Percentiles rank a stretch among this genome's conserved stretches.
Evolutionary conservation across 2,797 vertebrate species (phyloP).

Genomic region (Ataeniobius toweri): DNA sequence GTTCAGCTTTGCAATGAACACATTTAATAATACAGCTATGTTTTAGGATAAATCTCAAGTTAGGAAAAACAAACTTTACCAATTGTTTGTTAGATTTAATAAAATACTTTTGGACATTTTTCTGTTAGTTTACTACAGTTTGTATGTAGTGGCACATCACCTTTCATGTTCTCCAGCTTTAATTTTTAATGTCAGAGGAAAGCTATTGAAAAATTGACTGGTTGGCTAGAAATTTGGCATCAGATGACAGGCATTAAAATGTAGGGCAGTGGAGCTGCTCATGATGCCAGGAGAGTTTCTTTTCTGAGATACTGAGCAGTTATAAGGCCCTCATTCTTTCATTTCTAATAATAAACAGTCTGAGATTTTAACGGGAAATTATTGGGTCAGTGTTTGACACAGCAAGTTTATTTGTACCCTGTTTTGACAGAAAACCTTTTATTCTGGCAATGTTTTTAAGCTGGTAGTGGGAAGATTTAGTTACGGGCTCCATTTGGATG

Average conservation of each 20-base stretch:
- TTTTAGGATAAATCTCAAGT: constrained; percentile 9
- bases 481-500: too few species aligned
- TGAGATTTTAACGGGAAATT: constrained; percentile 2
- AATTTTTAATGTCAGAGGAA: constrained; percentile 33
- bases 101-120: neutral
- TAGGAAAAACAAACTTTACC: neutral
- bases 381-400: neutral
- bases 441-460: too few species aligned
- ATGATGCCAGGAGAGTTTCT: constrained; percentile 22
- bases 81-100: constrained; percentile 28
- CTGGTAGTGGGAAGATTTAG: too few species aligned
- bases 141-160: constrained; percentile 16
- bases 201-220: constrained; percentile 63
- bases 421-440: too few species aligned
- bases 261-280: constrained; percentile 58
- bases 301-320: constrained; percentile 22
- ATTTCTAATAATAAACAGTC: constrained; percentile 36
- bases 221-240: constrained; percentile 62
- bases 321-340: constrained; percentile 48
- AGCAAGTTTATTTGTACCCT: too few species aligned
- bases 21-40: neutral
- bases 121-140: constrained; percentile 24
- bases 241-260: constrained; percentile 64
- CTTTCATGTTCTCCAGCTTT: constrained; percentile 18
- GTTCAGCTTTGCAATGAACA: constrained; percentile 6